Base-by-base conservation (phyloP, 1,140 invertebrate species). In the Coptotermes formosanus region DNA sequence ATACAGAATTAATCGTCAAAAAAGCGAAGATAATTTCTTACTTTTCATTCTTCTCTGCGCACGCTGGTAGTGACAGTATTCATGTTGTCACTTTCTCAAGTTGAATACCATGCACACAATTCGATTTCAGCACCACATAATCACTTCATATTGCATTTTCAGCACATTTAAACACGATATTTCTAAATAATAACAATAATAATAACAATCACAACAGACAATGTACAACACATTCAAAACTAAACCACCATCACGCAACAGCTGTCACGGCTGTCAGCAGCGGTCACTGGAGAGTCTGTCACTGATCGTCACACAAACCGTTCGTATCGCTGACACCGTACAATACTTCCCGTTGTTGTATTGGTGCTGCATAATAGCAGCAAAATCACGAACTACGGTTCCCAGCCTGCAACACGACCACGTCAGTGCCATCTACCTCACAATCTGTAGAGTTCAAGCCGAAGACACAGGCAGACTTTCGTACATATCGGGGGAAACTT, bases 61-160 rank as follows among this genome's bases (percentile, higher is more conserved):
- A n/a, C 7, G 7, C 64, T n/a, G 64, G 52, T 55, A 55, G 52
- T 55, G 52, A 55, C 19, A 55, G 25, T n/a, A 75, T 30, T 30
- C 64, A 75, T 75, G 64, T 75, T 75, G 64, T 75, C 25, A 75
- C 64, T 75, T n/a, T 25, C 64, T 75, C 25, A 75, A 75, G 64
- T 75, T 11, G n/a, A 75, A 75, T 75, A 75, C 64, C 16, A 75
- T 8, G 64, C 64, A 75, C n/a, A 75, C n/a, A 30, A 75, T n/a
- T 16, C 25, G 25, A 25, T 30, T 30, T 75, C 25, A 75, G n/a
- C n/a, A 75, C n/a, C 7, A 75, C 64, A 75, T 3, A 75, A 25
- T 75, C 64, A 75, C 64, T 75, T 11, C 11, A n/a, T n/a, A 30
- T 25, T 75, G 30, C n/a, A 75, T 75, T 75, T 14, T 30, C n/a